Base-by-base conservation (phyloP, 2,113 vertebrate genomes). In the Apteryx owenii region DNA sequence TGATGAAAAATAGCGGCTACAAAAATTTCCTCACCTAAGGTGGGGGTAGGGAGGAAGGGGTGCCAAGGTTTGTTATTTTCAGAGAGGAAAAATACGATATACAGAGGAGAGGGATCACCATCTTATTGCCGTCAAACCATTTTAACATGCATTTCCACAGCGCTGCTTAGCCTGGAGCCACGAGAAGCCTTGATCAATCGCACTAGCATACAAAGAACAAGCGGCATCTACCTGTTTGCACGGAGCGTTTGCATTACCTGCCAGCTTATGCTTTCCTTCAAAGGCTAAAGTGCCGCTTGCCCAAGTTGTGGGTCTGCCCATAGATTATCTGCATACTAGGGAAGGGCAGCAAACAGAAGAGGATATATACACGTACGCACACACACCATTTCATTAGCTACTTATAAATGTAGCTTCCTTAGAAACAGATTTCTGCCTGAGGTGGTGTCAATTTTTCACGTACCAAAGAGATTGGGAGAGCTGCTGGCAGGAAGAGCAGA, bases 391-490 rank as follows among this genome's bases (percentile, higher is more conserved):
- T 97, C 97, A 96, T 98, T 97, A 97, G 94, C 95, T 69, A 60
- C 97, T 98, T 98, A 98, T 97, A 98, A 93, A 97, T 88, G 93
- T 93, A 76, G 96, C 97, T 97, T 97, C 93, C 93, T 83, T 58
- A 33, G 96, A 97, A 98, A 98, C 97, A 98, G 98, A 98, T 98
- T 98, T 97, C 96, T 95, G 97, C 97, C 96, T 18, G 97, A 79
- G 97, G 97, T 95, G 94, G 95, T 96, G 96, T 97, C 96, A 95
- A 97, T 98, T 98, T 97, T 96, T 98, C 97, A 98, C n/a, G 91
- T 94, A 77, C 58, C 96, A 93, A 98, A 85, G 95, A 97, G 97
- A 95, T n/a, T 73, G 94, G 96, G 93, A 88, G 96, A 75, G 95
- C 82, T 85, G 95, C 96, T 89, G 97, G 97, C 97, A 95, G 93